Evolutionary conservation across 2,888 invertebrate species (phyloP), one percentile per base, ranked within the genome.

Genomic region (Ophion obscuratus): DNA sequence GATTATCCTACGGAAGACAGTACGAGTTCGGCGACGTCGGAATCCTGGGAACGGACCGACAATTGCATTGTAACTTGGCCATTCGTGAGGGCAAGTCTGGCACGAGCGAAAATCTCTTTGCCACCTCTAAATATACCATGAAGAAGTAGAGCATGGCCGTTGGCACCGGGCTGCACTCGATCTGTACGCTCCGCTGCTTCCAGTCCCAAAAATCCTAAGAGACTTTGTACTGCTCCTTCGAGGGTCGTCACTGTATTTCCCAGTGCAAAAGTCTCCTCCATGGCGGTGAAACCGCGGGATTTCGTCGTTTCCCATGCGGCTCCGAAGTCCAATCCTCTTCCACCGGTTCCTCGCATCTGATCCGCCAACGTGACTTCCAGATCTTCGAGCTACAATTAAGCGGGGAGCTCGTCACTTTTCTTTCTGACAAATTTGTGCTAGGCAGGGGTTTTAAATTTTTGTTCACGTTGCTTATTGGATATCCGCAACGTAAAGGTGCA

Each of bases 41-140:
- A 96, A 94, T 98, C 96, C 17, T 97, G 97, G 31, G 98, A 97
- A 67, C 99, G 95, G 0, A 99, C 98, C 0, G 98, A 97, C 78
- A 99, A 95, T 93, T 98, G 98, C 98, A 99, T 98, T 3, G 98
- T 98, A 0, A 99, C 98, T n/a, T 97, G 97, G 47, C 95, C 96
- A 59, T 96, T 96, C 0, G 96, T 96, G n/a, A 98, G 95, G 1
- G 97, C 97, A 85, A 98, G 93, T 93, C 98, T 98, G 2, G 98
- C 97, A 85, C 97, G 95, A 0, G 98, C 98, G 79, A 99, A 95
- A 47, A 99, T 97, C 83, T 99, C 98, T 78, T 97, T 96, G 0
- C 98, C 98, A 0, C 98, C 98, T 82, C 99, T 96, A 93, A 98
- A 99, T 36, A 97, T 95, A 94, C 98, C 99, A 57, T 97, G 96